phyloP scores from a whole-genome alignment of 2,113 vertebrate species.

The Dicerorhinus sumatrensis region DNA sequence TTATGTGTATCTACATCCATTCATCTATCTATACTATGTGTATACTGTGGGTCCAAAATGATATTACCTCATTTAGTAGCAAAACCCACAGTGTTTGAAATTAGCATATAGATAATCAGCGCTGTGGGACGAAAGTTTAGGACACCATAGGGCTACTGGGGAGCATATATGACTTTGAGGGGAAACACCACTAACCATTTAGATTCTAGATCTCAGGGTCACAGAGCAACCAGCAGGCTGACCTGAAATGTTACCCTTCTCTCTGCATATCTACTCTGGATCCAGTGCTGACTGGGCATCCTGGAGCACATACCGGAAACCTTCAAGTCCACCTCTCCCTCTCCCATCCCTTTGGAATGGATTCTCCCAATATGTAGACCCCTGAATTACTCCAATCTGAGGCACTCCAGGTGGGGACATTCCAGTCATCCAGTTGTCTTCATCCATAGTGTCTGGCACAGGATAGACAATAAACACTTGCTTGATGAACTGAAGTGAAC shows the following conservation, averaged over 20 bases:
- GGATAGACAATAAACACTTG: background rate
- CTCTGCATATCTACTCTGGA: too few species aligned
- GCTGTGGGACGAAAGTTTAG: background rate
- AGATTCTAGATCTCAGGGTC: background rate
- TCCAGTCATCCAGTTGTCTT: background rate
- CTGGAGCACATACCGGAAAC: too few species aligned
- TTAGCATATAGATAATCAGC: background rate
- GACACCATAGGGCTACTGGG: background rate
- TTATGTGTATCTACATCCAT: background rate
- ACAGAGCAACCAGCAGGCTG: background rate
- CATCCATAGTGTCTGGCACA: background rate
- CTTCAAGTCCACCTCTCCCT: background rate
- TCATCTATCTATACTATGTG: background rate
- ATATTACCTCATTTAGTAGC: background rate
- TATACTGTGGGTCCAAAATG: too few species aligned
- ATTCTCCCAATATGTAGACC: background rate
- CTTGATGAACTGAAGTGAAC: background rate
- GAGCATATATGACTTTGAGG: background rate
- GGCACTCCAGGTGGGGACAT: background rate
- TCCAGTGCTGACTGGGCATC: background rate
- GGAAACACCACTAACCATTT: background rate
- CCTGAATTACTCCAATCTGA: background rate
- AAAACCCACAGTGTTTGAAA: background rate
- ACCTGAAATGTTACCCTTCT: background rate
- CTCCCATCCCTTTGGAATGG: background rate